Evolutionary conservation across 2,113 vertebrate species (phyloP).

Genomic region (Oryzias woworae): DNA sequence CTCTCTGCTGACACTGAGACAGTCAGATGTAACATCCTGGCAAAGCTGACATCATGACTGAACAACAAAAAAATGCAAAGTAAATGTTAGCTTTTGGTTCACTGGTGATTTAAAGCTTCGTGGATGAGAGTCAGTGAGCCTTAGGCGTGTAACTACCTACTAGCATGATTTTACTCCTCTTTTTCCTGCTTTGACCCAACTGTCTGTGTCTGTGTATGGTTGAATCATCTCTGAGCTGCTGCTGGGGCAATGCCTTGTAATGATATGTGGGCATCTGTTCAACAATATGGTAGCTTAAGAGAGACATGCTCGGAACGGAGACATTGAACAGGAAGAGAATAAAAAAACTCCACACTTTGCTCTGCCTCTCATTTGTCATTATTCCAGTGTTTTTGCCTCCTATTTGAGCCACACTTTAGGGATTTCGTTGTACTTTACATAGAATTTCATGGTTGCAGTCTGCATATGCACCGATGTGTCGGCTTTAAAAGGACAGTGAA

Average conservation of each 20-base stretch:
- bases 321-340: neutral
- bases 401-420: constrained; percentile 8
- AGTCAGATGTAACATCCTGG: constrained; percentile 29
- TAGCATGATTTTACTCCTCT: constrained; percentile 39
- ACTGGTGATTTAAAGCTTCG: constrained; percentile 41
- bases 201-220: constrained; percentile 43
- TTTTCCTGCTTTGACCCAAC: constrained; percentile 51
- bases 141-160: constrained; percentile 46
- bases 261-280: constrained; percentile 59
- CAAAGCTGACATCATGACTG: constrained; percentile 41
- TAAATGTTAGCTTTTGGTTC: constrained; percentile 47
- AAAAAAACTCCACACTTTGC: constrained; percentile 11
- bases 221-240: constrained; percentile 55
- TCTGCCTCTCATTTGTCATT: constrained; percentile 2
- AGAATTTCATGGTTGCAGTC: constrained; percentile 7
- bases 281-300: constrained; percentile 54
- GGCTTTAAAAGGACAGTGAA: constrained; percentile 6
- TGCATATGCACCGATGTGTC: constrained; percentile 7
- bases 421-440: constrained; percentile 7
- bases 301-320: constrained; percentile 36
- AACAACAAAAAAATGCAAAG: constrained; percentile 38
- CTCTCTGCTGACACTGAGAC: constrained; percentile 15
- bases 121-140: constrained; percentile 50
- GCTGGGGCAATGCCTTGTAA: constrained; percentile 49
- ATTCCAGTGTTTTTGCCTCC: constrained; percentile 10